Base-by-base conservation (phyloP, 2,797 vertebrate genomes). In the Melanotaenia maccullochi region DNA sequence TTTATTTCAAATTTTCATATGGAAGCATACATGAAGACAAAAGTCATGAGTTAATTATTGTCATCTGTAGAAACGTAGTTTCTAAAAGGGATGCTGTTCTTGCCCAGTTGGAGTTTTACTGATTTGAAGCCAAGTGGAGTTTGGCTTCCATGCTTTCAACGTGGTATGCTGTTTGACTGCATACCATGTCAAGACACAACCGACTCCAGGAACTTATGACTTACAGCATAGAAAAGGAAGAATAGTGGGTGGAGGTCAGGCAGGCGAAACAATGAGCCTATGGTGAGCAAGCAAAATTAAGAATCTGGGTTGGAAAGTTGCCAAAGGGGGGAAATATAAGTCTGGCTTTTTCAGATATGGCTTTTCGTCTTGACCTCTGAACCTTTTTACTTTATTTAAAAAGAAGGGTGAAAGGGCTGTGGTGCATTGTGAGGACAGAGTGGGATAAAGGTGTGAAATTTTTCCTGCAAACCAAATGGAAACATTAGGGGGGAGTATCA, bases 401-500 rank as follows among this genome's bases (percentile, higher is more conserved):
- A 58, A 54, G n/a, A 44, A 11, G 72, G 24, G 42, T 54, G 25
- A 76, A 75, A 67, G 4, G 14, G 7, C 18, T 44, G 40, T 51
- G 32, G 5, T 56, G 38, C 33, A 5, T 54, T 47, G 22, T 14
- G 16, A 25, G 18, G 55, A 55, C 33, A 44, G 25, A 73, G 33
- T 36, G 25, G 54, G 58, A 74, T 36, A 52, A 68, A 81, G 49
- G 51, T 77, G 78, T 62, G 54, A 30, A 42, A 12, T 78, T 86
- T 80, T 83, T n/a, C 62, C 63, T 75, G 65, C 67, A 75, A 77
- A 75, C 54, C 65, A 47, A 60, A 61, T 32, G 30, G 35, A 75
- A 73, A 32, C 18, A 11, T 84, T 81, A 30, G 28, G 7, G 62
- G 82, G 80, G 86, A 88, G 65, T 89, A 86, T 87, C 87, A 36